phyloP scores from a whole-genome alignment of 1,140 invertebrate genomes.

The Contarinia nasturtii region DNA sequence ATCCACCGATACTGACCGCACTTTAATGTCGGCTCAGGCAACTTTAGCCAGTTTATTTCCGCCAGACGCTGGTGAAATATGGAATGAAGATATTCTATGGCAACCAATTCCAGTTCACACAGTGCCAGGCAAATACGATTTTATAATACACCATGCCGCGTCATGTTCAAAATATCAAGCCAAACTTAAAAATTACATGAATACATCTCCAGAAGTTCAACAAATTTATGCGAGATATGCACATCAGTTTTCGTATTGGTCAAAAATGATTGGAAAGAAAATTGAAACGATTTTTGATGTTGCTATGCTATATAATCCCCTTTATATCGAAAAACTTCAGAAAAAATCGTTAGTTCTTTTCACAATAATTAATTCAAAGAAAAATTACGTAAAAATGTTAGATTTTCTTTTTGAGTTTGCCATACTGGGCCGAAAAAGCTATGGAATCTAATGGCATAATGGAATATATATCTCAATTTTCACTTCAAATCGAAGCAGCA shows the following conservation, averaged over 20 bases:
- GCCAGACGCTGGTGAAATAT: conserved; percentile 33
- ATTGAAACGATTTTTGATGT: conserved; percentile 30
- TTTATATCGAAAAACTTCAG: conserved; percentile 47
- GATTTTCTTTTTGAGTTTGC: conserved; percentile 35
- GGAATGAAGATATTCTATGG: conserved; percentile 55
- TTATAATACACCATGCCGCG: conserved; percentile 45
- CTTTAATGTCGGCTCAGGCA: no score
- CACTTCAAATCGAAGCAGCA: conserved; percentile 28
- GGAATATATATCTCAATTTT: conserved; percentile 27
- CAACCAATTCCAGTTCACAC: conserved; percentile 83
- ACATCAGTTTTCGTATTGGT: conserved; percentile 41
- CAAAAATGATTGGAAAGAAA: conserved; percentile 32
- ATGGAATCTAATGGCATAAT: conserved; percentile 25
- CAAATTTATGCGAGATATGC: conserved; percentile 33
- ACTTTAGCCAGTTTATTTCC: no score
- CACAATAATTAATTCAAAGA: no score
- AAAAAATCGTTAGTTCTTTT: conserved; percentile 23
- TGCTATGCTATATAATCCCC: conserved; percentile 42
- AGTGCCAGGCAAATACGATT: conserved; percentile 36
- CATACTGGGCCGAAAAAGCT: conserved; percentile 38
- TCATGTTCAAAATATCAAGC: conserved; percentile 40
- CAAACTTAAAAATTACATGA: neutral
- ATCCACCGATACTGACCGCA: no score
- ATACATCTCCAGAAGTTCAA: conserved; percentile 24
- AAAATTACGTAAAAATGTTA: no score